Percentiles rank a stretch among this genome's conserved stretches.
Conservation (phyloP, 2,888 invertebrate genomes). For the Melikaiella ostensackeni region DNA sequence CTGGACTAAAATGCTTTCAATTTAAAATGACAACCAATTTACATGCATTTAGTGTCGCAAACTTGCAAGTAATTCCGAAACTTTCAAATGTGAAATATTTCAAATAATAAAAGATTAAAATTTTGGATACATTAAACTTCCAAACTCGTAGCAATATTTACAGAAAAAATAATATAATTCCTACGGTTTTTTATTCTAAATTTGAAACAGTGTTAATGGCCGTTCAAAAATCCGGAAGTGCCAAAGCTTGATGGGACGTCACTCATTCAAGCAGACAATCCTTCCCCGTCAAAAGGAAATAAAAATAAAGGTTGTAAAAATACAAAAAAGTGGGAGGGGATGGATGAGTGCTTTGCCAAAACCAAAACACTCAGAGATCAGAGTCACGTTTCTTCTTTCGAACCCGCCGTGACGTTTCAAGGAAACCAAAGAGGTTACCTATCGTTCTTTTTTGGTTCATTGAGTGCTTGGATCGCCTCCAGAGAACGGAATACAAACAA, state of each 20-base stretch:
- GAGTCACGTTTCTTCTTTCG: constrained; percentile 31
- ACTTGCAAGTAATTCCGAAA: too few relatives aligned
- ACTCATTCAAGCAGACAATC: constrained; percentile 14
- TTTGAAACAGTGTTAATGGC: background rate
- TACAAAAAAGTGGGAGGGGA: background rate
- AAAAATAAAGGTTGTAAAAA: background rate
- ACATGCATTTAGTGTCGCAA: too few relatives aligned
- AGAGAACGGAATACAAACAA: constrained; percentile 25
- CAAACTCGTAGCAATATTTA: too few relatives aligned
- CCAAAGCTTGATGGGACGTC: background rate
- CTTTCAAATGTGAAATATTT: too few relatives aligned
- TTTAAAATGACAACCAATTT: too few relatives aligned
- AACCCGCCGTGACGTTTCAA: constrained; percentile 14
- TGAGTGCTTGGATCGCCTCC: constrained; percentile 32
- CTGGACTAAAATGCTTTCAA: too few relatives aligned
- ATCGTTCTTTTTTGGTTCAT: constrained; percentile 12
- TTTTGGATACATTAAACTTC: too few relatives aligned
- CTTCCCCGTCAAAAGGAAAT: background rate
- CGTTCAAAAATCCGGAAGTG: background rate
- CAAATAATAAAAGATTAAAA: too few relatives aligned
- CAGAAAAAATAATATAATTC: too few relatives aligned
- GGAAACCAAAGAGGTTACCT: constrained; percentile 31
- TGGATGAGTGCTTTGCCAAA: constrained; percentile 22
- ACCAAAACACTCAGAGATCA: background rate
- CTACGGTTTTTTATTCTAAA: background rate